Evolutionary conservation across 2,113 vertebrate genomes (phyloP).

Genomic region (Oreochromis spilurus): DNA sequence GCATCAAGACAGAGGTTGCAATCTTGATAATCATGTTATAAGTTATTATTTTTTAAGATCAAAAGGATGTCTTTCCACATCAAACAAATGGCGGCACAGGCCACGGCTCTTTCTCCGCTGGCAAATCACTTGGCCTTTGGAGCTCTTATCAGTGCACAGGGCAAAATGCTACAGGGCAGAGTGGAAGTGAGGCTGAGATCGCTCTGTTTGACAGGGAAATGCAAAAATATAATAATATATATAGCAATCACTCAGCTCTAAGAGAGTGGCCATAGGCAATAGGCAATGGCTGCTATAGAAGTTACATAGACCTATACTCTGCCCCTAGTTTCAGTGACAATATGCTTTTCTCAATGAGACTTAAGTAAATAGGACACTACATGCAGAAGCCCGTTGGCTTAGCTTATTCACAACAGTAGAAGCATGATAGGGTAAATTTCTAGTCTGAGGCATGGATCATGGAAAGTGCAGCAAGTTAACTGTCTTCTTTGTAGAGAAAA

Average conservation of each 20-base stretch:
- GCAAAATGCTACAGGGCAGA: neutral
- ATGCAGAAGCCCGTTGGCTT: no score
- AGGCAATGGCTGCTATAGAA: neutral
- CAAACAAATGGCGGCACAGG: slow-evolving; percentile 35
- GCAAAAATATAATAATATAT: slow-evolving; percentile 10
- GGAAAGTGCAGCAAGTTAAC: neutral
- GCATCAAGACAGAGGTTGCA: slow-evolving; percentile 52
- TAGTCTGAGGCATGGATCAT: neutral
- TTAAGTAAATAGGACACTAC: no score
- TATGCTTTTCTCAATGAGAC: neutral
- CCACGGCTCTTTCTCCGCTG: slow-evolving; percentile 28
- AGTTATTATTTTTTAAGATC: slow-evolving; percentile 56
- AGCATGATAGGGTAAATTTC: neutral
- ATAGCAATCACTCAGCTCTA: neutral
- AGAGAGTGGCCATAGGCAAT: neutral
- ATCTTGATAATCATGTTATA: slow-evolving; percentile 65
- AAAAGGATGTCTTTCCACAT: slow-evolving; percentile 61
- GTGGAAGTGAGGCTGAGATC: slow-evolving; percentile 3
- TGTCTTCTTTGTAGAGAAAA: neutral
- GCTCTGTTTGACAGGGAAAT: neutral
- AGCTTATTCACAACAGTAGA: no score
- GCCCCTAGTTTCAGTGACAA: neutral
- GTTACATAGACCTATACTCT: neutral
- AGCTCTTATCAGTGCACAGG: slow-evolving; percentile 46
- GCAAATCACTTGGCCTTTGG: slow-evolving; percentile 33